Evolutionary conservation across 2,888 invertebrate species (phyloP).

Genomic region (Poecilus cupreus): DNA sequence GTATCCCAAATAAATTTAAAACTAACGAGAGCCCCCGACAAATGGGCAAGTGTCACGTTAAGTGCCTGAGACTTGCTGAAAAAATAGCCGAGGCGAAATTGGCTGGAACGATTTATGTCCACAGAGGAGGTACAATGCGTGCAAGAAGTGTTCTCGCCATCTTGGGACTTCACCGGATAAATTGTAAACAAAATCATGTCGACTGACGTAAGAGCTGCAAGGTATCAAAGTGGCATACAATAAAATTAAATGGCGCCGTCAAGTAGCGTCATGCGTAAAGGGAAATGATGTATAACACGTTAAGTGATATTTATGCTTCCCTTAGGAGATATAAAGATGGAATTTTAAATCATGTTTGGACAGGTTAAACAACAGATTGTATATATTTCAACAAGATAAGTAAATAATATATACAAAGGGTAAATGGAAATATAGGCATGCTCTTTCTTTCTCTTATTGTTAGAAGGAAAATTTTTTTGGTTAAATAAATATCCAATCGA

Average conservation of each 20-base stretch:
- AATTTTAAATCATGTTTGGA: not conserved
- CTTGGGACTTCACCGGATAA: not conserved
- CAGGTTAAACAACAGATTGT: too few species aligned
- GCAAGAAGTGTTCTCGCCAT: not conserved
- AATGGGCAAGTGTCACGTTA: conserved; percentile 32
- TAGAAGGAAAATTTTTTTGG: too few species aligned
- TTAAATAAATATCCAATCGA: too few species aligned
- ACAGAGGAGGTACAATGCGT: not conserved
- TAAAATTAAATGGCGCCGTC: not conserved
- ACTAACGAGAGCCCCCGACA: conserved; percentile 10
- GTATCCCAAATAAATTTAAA: conserved; percentile 21
- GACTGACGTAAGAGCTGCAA: not conserved
- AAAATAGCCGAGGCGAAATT: conserved; percentile 39
- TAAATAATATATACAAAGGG: too few species aligned
- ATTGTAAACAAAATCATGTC: conserved; percentile 2
- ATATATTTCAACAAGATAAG: too few species aligned
- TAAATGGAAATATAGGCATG: too few species aligned
- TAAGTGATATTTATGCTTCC: not conserved
- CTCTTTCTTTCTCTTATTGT: too few species aligned
- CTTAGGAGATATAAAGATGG: not conserved
- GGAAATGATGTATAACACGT: not conserved
- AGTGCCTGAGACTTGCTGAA: not conserved
- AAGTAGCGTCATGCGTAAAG: not conserved
- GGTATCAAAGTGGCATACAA: not conserved
- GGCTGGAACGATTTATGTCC: conserved; percentile 40